Percentiles rank a stretch among this genome's conserved stretches.
Evolutionary conservation across 1,140 invertebrate genomes (phyloP).

Genomic region (Ganaspis sp.): DNA sequence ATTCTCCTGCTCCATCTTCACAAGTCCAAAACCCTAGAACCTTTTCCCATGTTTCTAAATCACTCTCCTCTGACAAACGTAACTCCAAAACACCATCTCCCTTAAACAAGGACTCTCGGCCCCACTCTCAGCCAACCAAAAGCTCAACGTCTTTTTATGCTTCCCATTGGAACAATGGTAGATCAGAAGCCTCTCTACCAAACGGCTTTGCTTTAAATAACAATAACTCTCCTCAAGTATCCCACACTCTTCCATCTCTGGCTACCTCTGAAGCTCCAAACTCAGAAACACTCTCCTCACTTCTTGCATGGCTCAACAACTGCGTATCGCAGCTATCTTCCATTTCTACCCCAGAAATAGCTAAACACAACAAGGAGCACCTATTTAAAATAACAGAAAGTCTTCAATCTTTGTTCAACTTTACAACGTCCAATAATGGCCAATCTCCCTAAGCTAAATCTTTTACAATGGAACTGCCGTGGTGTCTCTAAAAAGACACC

Average conservation of each 20-base stretch:
- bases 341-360: no score
- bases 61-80: background rate
- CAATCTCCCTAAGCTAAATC: no score
- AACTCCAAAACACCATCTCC: background rate
- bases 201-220: background rate
- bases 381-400: no score
- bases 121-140: background rate
- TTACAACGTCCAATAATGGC: no score
- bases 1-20: background rate
- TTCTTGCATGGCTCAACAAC: no score
- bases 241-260: background rate
- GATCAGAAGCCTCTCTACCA: background rate
- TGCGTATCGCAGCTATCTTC: no score
- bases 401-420: no score
- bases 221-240: background rate
- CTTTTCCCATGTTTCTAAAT: background rate
- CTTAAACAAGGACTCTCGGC: no score
- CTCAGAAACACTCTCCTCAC: no score
- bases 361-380: no score
- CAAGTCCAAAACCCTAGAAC: background rate
- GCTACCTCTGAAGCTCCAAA: background rate
- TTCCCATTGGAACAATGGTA: background rate
- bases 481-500: no score
- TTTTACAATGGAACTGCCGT: no score
- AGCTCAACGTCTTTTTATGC: background rate